Evolutionary conservation across 2,797 vertebrate genomes (phyloP).

Genomic region (Hypotaenidia okinawae): DNA sequence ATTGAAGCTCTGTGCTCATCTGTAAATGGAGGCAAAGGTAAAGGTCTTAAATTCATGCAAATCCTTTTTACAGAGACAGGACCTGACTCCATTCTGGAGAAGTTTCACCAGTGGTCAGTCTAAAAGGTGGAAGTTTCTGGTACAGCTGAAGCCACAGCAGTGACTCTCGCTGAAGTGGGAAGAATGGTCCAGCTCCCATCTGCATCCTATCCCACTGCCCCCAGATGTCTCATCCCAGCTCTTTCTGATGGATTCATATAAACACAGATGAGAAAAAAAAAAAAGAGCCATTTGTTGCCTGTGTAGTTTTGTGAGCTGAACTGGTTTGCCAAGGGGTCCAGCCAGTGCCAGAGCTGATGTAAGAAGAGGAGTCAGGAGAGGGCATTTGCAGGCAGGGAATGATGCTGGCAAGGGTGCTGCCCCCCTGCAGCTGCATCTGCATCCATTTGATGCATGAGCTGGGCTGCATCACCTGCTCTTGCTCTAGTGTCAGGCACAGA

Average conservation of each 20-base stretch:
- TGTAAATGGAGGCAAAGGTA: neutral
- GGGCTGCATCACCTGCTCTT: neutral
- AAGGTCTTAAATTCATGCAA: neutral
- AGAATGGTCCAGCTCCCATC: neutral
- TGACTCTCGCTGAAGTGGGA: neutral
- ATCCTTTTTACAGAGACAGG: neutral
- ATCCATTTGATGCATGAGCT: neutral
- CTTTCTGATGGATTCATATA: neutral
- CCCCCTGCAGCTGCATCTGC: neutral
- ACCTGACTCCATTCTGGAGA: neutral
- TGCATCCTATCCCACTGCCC: neutral
- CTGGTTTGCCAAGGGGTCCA: neutral
- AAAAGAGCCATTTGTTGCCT: neutral
- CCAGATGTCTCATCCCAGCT: accelerated
- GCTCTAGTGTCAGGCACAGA: neutral
- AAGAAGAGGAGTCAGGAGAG: neutral
- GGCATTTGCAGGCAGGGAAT: neutral
- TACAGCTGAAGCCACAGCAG: neutral
- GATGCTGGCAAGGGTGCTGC: neutral
- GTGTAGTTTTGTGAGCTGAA: neutral
- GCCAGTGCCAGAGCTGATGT: neutral
- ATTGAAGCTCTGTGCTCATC: neutral
- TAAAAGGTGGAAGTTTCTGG: neutral
- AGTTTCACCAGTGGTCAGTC: neutral
- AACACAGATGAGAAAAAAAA: neutral